Conservation (phyloP, 1,140 invertebrate species). For the Drosophila melanica region DNA sequence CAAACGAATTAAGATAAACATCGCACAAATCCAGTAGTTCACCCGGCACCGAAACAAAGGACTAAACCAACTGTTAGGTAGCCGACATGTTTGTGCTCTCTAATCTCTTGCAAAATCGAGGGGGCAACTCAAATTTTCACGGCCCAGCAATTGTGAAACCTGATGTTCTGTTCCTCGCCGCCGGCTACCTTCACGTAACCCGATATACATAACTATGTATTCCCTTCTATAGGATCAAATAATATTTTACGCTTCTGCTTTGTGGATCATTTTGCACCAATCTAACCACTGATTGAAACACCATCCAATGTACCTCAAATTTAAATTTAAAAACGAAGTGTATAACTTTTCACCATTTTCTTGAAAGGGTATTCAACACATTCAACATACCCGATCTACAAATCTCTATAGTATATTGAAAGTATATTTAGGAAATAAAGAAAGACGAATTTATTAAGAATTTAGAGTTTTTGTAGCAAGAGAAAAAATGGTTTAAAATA, state of each 20-base stretch:
- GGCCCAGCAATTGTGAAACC: slow-evolving; percentile 54
- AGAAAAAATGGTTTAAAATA: no score
- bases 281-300: slow-evolving; percentile 43
- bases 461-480: no score
- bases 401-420: no score
- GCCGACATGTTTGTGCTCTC: slow-evolving; percentile 22
- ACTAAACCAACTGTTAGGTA: no score
- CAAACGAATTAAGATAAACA: slow-evolving; percentile 82
- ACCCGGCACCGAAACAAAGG: slow-evolving; percentile 41
- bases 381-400: no score
- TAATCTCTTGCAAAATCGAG: slow-evolving; percentile 40
- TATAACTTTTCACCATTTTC: no score
- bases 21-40: slow-evolving; percentile 65
- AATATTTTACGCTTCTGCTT: slow-evolving; percentile 1
- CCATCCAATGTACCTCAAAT: not conserved
- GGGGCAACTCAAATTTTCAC: slow-evolving; percentile 36
- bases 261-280: slow-evolving; percentile 35
- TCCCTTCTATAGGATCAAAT: not conserved
- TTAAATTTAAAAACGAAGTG: no score
- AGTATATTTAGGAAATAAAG: no score
- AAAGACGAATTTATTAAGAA: no score
- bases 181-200: slow-evolving; percentile 42
- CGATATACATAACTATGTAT: slow-evolving; percentile 49
- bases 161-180: slow-evolving; percentile 41
- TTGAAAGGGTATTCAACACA: no score